phyloP scores from a whole-genome alignment of 2,797 vertebrate species.

The Eulemur rubriventer region DNA sequence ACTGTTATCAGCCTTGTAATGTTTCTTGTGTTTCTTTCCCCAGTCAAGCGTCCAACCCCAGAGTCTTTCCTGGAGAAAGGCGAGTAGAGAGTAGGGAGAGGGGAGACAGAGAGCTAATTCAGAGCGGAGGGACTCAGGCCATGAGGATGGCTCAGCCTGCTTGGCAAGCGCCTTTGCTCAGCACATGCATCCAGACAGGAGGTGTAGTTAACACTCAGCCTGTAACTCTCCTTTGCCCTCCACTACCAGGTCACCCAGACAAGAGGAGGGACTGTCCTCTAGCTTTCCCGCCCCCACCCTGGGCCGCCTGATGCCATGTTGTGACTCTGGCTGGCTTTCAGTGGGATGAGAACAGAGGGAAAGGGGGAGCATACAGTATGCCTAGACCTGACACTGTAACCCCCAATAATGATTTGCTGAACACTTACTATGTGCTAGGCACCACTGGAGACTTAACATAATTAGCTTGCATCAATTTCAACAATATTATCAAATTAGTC shows the following conservation, averaged over 20 bases:
- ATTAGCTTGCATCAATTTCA: neutral
- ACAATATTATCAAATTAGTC: neutral
- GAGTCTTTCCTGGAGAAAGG: constrained; percentile 9
- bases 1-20: neutral
- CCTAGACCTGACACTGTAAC: neutral
- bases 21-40: neutral
- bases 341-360: neutral
- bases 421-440: neutral
- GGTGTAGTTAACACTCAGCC: neutral
- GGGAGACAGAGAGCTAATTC: neutral
- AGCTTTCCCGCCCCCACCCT: neutral
- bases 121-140: neutral
- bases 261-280: neutral
- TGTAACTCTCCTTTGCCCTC: neutral
- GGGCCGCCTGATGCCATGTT: neutral
- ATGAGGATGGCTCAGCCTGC: neutral
- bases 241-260: neutral
- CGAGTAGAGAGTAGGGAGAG: neutral
- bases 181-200: neutral
- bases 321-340: neutral
- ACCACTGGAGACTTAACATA: neutral
- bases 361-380: neutral
- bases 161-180: neutral
- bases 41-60: neutral
- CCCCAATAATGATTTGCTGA: neutral